These are phyloP conservation scores for Grapholita molesta DNA, from an alignment of 1,140 invertebrate species.

Conservation along the genomic window DNA sequence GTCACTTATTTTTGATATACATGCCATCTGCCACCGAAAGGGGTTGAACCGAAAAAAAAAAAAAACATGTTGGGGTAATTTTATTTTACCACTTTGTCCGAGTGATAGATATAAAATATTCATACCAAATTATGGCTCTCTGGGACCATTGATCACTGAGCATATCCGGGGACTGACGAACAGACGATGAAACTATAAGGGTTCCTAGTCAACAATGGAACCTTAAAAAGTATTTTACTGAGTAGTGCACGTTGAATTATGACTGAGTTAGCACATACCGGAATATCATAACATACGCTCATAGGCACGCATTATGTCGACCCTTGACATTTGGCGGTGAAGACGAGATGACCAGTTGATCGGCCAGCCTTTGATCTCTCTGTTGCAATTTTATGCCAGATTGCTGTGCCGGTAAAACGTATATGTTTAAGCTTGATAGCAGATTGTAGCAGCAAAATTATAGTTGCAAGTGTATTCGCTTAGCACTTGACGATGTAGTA, in stretches of 20 bases:
- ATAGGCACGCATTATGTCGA: slow-evolving; percentile 25
- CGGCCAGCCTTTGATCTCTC: slow-evolving; percentile 60
- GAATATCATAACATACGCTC: slow-evolving; percentile 31
- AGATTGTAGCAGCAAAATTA: slow-evolving; percentile 42
- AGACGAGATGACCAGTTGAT: slow-evolving; percentile 56
- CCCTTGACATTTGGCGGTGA: slow-evolving; percentile 56
- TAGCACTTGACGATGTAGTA: not conserved
- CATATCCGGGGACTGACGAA: no score
- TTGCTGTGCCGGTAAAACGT: slow-evolving; percentile 33
- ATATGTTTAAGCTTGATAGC: slow-evolving; percentile 28
- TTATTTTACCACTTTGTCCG: no score
- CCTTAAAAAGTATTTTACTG: no score
- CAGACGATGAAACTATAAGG: no score
- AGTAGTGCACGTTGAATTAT: slow-evolving; percentile 37
- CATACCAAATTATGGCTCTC: no score
- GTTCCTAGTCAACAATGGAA: no score
- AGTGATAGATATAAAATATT: no score
- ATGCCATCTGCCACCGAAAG: no score
- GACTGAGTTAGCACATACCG: slow-evolving; percentile 46
- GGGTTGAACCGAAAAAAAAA: no score
- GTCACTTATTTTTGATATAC: no score
- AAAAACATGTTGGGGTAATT: no score
- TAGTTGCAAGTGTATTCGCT: slow-evolving; percentile 24
- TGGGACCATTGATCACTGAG: no score
- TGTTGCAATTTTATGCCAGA: slow-evolving; percentile 59